phyloP scores from a whole-genome alignment of 2,797 vertebrate species.

The Menidia menidia region DNA sequence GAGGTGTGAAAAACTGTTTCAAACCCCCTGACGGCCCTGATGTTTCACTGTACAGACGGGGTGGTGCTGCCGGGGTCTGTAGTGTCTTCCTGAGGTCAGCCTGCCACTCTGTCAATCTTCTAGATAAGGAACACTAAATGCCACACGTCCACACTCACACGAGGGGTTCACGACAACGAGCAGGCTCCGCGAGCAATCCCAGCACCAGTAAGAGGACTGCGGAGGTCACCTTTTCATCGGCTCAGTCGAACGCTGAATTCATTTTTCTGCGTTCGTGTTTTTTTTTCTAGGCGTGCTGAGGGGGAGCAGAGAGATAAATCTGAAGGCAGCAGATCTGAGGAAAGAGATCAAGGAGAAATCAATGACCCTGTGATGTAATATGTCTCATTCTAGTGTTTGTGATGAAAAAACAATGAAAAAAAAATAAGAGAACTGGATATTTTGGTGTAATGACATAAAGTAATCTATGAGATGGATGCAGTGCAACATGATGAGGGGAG shows the following conservation, averaged over 20 bases:
- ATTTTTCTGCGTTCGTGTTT: constrained; percentile 19
- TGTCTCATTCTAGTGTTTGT: constrained; percentile 7
- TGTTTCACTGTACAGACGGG: constrained; percentile 27
- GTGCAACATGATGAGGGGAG: constrained; percentile 14
- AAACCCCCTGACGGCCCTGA: constrained; percentile 52
- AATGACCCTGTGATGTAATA: not conserved
- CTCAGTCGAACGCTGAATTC: constrained; percentile 14
- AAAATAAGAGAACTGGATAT: constrained; percentile 12
- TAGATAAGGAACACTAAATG: constrained; percentile 34
- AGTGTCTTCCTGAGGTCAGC: constrained; percentile 42
- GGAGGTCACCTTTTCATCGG: constrained; percentile 40
- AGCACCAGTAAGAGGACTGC: constrained; percentile 29
- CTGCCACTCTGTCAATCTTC: constrained; percentile 56
- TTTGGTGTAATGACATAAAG: constrained; percentile 9
- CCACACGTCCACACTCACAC: constrained; percentile 14
- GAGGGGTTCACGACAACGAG: constrained; percentile 31
- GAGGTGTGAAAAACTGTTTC: constrained; percentile 51
- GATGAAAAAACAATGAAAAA: not conserved
- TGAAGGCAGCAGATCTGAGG: constrained; percentile 9
- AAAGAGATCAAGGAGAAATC: constrained; percentile 26
- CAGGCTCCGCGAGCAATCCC: constrained; percentile 39
- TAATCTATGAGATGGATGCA: constrained; percentile 33
- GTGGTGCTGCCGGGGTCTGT: constrained; percentile 11
- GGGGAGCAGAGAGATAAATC: not conserved
- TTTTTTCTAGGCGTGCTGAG: constrained; percentile 1